Evolutionary conservation across 2,888 invertebrate species (phyloP), one percentile per base, ranked within the genome.

Genomic region (Erebia palarica): DNA sequence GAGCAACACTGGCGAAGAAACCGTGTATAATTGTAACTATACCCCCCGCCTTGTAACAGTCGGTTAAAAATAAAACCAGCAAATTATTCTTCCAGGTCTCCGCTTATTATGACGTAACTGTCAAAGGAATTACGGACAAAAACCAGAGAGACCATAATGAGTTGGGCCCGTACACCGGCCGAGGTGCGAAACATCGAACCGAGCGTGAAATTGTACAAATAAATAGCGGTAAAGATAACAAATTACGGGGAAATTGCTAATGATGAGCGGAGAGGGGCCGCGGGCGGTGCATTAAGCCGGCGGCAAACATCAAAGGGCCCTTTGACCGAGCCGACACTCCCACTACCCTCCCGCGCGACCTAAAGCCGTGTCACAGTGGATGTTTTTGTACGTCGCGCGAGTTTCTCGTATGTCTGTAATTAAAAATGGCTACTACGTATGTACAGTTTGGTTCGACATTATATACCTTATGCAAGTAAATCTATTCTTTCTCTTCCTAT

Each of bases 211-310:
- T 91, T 87, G 84, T 84, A 88, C 89, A 91, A 92, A 92, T 92
- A 91, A 91, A 91, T 91, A 91, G 88, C 90, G 87, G 88, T 89
- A 91, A 91, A 92, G 90, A 91, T 92, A 92, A 92, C 92, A 92
- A 92, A 92, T 92, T 91, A 92, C 89, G 86, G 90, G 92, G 91
- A 93, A 93, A 93, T 93, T 92, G 92, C 90, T 92, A 93, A 93
- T 93, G 92, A 92, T 91, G 92, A 91, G 88, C 84, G 89, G 86
- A 81, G 87, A 86, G 89, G 88, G 91, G 85, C 84, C 88, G 90
- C 90, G 91, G 91, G 92, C 90, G 92, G 90, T 92, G 92, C 92
- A 92, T 92, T 92, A 92, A 92, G 92, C 91, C 92, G 90, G 88
- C 93, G 92, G 93, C 92, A 92, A 91, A 93, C 92, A 92, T 92